phyloP scores from a whole-genome alignment of 1,140 invertebrate genomes.

The Pogonognathellus flavescens region DNA sequence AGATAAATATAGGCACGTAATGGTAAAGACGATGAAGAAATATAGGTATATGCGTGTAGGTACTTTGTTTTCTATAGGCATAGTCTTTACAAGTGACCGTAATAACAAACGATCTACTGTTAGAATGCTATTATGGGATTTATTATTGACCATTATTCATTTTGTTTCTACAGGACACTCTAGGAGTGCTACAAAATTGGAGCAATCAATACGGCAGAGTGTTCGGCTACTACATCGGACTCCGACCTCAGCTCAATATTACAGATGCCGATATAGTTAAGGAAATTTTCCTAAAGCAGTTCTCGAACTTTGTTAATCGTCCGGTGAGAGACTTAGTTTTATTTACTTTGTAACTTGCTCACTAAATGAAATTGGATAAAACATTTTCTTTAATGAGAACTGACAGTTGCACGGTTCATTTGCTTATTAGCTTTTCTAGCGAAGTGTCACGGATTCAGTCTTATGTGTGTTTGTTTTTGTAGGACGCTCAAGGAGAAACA shows the following conservation, averaged over 20 bases:
- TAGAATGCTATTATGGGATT: too few relatives aligned
- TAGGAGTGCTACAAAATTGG: conserved; percentile 59
- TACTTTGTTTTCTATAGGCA: neutral
- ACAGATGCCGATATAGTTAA: conserved; percentile 69
- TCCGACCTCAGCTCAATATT: conserved; percentile 68
- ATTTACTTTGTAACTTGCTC: neutral
- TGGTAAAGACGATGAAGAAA: neutral
- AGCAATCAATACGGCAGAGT: conserved; percentile 60
- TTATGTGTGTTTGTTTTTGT: neutral
- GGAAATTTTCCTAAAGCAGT: conserved; percentile 69
- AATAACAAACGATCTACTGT: too few relatives aligned
- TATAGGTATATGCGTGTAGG: neutral
- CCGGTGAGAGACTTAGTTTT: conserved; percentile 59
- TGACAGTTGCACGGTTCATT: neutral
- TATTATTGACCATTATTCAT: conserved; percentile 22
- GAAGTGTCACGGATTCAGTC: neutral
- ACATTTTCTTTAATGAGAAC: neutral
- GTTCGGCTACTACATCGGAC: conserved; percentile 68
- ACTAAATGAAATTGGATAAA: neutral
- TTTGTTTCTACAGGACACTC: conserved; percentile 59
- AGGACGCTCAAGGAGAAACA: conserved; percentile 62
- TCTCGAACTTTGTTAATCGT: conserved; percentile 69
- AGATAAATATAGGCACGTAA: too few relatives aligned
- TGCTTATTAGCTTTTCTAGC: too few relatives aligned
- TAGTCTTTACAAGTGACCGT: neutral